A percentile compares a stretch with the other conserved stretches of the same genome.
Conservation (phyloP, 2,797 vertebrate species). For the Rhabdomys pumilio region DNA sequence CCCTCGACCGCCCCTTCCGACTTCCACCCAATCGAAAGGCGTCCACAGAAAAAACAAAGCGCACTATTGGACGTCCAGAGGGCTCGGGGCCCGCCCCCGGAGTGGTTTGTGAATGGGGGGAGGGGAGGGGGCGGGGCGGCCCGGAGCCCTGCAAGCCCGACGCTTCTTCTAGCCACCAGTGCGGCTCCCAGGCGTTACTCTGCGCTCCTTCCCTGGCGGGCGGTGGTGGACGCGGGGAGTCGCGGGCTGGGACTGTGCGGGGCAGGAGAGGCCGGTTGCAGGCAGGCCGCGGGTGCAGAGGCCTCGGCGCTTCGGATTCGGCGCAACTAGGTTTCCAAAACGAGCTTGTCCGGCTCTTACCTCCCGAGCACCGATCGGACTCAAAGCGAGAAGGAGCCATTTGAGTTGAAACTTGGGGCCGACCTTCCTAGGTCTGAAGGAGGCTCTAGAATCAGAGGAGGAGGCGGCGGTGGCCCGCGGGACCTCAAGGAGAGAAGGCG, state of each 20-base stretch:
- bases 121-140: constrained; percentile 82
- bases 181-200: constrained; percentile 74
- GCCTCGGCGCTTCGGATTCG: constrained; percentile 21
- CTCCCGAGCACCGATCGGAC: constrained; percentile 30
- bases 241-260: neutral
- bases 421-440: constrained; percentile 59
- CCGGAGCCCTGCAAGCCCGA: constrained; percentile 56
- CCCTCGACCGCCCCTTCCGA: constrained; percentile 70
- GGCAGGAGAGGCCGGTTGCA: constrained; percentile 57
- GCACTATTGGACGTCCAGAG: constrained; percentile 90
- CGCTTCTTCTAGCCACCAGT: constrained; percentile 84
- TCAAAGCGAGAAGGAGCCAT: constrained; percentile 39
- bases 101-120: constrained; percentile 93
- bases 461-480: constrained; percentile 29
- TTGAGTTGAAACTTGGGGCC: constrained; percentile 77
- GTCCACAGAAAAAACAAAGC: constrained; percentile 91
- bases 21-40: constrained; percentile 89
- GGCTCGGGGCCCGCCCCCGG: constrained; percentile 86
- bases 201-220: constrained; percentile 63
- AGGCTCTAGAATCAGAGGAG: constrained; percentile 56
- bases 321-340: constrained; percentile 53
- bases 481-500: constrained; percentile 75
- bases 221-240: constrained; percentile 9
- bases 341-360: constrained; percentile 40
- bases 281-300: constrained; percentile 28